Base-by-base conservation (phyloP, 2,797 vertebrate genomes). In the Chlorospingus semifuscus region DNA sequence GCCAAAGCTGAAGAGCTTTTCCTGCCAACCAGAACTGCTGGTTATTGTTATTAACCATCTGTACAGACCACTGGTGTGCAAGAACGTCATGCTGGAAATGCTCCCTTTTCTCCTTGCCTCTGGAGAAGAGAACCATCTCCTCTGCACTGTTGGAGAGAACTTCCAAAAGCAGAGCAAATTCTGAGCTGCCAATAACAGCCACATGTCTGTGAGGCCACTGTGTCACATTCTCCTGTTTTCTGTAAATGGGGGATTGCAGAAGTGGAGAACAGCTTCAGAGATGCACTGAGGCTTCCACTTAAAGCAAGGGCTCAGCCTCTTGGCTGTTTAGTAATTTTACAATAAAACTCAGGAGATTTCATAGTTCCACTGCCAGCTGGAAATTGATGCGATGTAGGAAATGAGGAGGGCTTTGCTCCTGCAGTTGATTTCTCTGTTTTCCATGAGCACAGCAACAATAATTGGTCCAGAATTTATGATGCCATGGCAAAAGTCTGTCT, bases 281-380 rank as follows among this genome's bases (percentile, higher is more conserved):
- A 42, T 32, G n/a, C 76, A 56, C 47, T n/a, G 61, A 68, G 83
- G 56, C 14, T 72, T 89, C 57, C 57, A 59, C 89, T 68, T 87
- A 60, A 64, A 70, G 47, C 65, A 86, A 66, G 9, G 50, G n/a
- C 21, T 76, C 68, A 59, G 57, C 42, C 26, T 69, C 72, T 69
- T 60, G 37, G 37, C 23, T 71, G 26, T 63, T 83, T 41, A 65
- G 69, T 49, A 93, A 88, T 90, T 93, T 92, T 77, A 60, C 42
- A 74, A 83, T 74, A 90, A 89, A 92, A 93, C 90, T 85, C 81
- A 47, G 61, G 79, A 89, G 79, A 87, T 70, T 89, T 71, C 2
- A 7, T 26, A n/a, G 68, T 95, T 92, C 53, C 81, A 64, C 56
- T 44, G 27, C 39, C 17, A 56, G 77, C 0, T 84, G 68, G 44